A percentile compares a stretch with the other conserved stretches of the same genome.
phyloP scores from a whole-genome alignment of 2,113 vertebrate species.

The Rostratula benghalensis region DNA sequence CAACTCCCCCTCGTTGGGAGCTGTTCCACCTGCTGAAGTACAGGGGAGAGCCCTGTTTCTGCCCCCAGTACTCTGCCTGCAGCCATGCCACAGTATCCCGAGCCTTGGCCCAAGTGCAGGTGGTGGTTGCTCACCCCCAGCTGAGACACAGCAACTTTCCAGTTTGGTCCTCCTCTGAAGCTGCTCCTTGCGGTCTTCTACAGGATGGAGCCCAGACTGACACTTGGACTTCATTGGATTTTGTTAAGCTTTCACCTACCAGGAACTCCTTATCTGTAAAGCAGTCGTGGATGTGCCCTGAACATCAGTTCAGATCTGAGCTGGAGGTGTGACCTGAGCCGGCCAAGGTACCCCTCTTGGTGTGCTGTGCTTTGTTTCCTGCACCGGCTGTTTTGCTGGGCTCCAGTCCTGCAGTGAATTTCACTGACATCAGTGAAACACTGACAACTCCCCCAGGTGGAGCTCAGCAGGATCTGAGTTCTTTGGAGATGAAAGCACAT shows the following conservation, averaged over 20 bases:
- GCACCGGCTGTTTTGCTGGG: background rate
- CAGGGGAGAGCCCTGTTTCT: background rate
- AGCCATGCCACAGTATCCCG: background rate
- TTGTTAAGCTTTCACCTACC: background rate
- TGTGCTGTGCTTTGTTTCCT: background rate
- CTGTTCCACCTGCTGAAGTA: background rate
- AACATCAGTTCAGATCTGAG: background rate
- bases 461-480: background rate
- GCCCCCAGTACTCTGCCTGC: background rate
- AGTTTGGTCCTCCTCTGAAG: background rate
- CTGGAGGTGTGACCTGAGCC: background rate
- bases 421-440: background rate
- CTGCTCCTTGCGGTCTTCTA: background rate
- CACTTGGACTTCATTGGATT: background rate
- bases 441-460: background rate
- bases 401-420: background rate
- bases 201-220: background rate
- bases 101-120: background rate
- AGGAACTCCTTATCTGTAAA: background rate
- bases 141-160: background rate
- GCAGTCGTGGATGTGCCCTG: background rate
- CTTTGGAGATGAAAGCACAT: background rate
- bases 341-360: background rate
- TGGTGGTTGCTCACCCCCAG: background rate
- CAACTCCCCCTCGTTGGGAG: background rate